Evolutionary conservation across 2,888 invertebrate genomes (phyloP), one percentile per base, ranked within the genome.

Genomic region (Autographa pulchrina): DNA sequence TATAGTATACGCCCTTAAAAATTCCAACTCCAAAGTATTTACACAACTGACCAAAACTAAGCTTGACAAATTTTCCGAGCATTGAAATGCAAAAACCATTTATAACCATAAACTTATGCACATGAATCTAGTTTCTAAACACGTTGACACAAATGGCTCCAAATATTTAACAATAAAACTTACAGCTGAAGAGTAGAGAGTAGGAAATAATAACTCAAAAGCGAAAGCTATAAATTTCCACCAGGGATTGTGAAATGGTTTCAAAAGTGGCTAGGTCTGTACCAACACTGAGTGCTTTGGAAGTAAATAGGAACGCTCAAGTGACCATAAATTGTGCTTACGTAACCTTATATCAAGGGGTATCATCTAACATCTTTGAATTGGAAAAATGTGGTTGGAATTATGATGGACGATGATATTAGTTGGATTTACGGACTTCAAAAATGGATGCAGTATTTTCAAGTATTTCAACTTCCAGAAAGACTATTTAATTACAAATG

Each of bases 321-420:
- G 54, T 56, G 54, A 25, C 20, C 54, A 56, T 56, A 56, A 56
- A 56, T 56, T 25, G 4, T 25, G 20, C 54, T 56, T 56, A 56
- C 4, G 54, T 56, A 5, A 56, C 48, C 14, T 48, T 48, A 48
- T n/a, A 48, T n/a, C 48, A 48, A 48, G 9, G 6, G 13, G 54
- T 56, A 56, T 56, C 13, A 48, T 48, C 20, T n/a, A 18, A 20
- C 16, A 16, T n/a, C 8, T 16, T n/a, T 48, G 48, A 48, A 48
- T n/a, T 5, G 48, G 48, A 48, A 48, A 48, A 48, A 16, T 43
- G 14, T 43, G 16, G 14, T 16, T n/a, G 6, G 43, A 16, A n/a
- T 48, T n/a, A 48, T 7, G n/a, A 48, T n/a, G 48, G 48, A n/a
- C 48, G 9, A 16, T 48, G 13, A 14, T 16, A 48, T n/a, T 41